Base-by-base conservation (phyloP, 2,888 invertebrate species). In the Papilio protenor region DNA sequence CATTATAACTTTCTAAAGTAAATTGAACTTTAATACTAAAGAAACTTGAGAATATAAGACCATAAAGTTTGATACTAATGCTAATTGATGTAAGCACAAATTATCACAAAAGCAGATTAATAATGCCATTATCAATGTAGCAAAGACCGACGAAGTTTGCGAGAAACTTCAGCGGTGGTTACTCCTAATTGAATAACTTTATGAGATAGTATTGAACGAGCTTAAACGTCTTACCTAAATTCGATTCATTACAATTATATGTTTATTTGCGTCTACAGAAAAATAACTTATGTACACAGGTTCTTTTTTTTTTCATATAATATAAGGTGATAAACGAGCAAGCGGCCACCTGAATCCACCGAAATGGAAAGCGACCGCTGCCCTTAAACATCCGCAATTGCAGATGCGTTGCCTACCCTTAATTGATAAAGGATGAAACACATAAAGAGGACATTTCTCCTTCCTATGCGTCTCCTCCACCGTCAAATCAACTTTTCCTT, bases 111-210 rank as follows among this genome's bases (percentile, higher is more conserved):
- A 74, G 33, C 59, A 23, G 49, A 52, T 61, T 70, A 77, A 74
- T 61, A 71, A 70, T 77, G 33, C 70, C 49, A 52, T 61, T 45
- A 61, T 70, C 57, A 70, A 70, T 47, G 70, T 70, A 45, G 21
- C 74, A 21, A 18, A 66, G 40, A 64, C 49, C 45, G 73, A 52
- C 59, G 23, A 74, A 77, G 73, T 70, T 77, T 66, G 57, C 66
- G 49, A 70, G 73, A 74, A 74, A 74, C 69, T 77, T 74, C 40
- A 14, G 47, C 77, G 47, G 45, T 59, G 70, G 70, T 74, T 70
- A 52, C 59, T 69, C 49, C 52, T 77, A 77, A 77, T 77, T 77
- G 74, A 77, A 77, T 77, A 77, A 77, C 49, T 77, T 77, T 73
- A 49, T 77, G 12, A 70, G 70, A 74, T 77, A 77, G 70, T 70